Evolutionary conservation across 2,797 vertebrate species (phyloP), one percentile per base, ranked within the genome.

Genomic region (Lerista edwardsae): DNA sequence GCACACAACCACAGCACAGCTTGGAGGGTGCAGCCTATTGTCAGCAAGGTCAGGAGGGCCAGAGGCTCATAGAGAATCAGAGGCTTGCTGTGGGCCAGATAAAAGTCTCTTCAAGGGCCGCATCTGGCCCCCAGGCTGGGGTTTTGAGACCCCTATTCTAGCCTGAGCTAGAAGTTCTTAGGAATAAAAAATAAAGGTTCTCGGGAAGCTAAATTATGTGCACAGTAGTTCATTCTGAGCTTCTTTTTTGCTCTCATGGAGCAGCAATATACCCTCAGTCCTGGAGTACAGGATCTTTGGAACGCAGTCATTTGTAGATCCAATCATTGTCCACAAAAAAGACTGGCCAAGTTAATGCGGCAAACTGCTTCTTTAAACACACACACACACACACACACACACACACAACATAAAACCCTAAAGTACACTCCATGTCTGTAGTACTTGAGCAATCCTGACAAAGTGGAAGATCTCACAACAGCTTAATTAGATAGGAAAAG

Each of bases 401-500:
- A 61, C 23, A 62, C 61, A 29, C 25, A 47, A 29, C 21, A 55
- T 19, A 55, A 51, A 36, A 36, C 64, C 75, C 41, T 6, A 47
- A 34, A 19, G 61, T 86, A 72, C 39, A 1, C 9, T 75, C 17
- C 0, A 1, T 75, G 76, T 85, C 86, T 4, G 2, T 79, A 75
- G 25, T 57, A 85, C 4, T 80, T 85, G 44, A 80, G 80, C 51
- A 74, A 86, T 87, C 83, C 84, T 75, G 84, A 44, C 78, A 75
- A 84, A 41, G 75, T 87, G 78, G 29, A 89, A 91, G 84, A 31
- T 36, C 79, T 74, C 80, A 82, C 9, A 47, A 34, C 41, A 29
- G 41, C 84, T 86, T 90, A 93, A 94, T 92, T 84, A 91, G 86
- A 75, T 62, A 88, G 79, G 84, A 87, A 92, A 94, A 87, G 59